A percentile compares a stretch with the other conserved stretches of the same genome.
These are phyloP conservation scores for Acronicta psi DNA, from an alignment of 2,888 invertebrate species.

Conservation along the genomic window DNA sequence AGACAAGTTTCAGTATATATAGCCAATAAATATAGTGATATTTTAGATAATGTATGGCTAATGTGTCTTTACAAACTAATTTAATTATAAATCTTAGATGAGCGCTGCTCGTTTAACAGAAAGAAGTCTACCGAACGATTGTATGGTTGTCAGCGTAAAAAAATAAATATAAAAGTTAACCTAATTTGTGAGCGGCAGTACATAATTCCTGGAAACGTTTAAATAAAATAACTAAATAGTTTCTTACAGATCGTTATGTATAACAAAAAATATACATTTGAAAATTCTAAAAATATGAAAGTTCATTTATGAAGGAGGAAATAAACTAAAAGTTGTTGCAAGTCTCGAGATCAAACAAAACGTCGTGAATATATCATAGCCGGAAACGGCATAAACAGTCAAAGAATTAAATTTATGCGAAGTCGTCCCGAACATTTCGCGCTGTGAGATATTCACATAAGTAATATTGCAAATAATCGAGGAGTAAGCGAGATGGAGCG, in stretches of 20 bases:
- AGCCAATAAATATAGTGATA: constrained; percentile 56
- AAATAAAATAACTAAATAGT: constrained; percentile 67
- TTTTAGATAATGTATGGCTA: constrained; percentile 50
- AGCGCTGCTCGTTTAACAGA: constrained; percentile 38
- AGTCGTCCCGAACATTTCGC: constrained; percentile 79
- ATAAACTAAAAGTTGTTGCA: constrained; percentile 74
- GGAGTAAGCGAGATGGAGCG: constrained; percentile 31
- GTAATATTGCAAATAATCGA: constrained; percentile 73
- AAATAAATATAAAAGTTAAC: constrained; percentile 50
- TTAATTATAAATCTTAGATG: constrained; percentile 49
- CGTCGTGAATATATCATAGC: constrained; percentile 83
- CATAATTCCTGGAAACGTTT: constrained; percentile 52
- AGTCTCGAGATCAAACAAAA: constrained; percentile 82
- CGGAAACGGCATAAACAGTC: constrained; percentile 66
- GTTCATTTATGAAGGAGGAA: constrained; percentile 65
- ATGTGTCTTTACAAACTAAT: constrained; percentile 45
- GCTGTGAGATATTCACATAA: constrained; percentile 83
- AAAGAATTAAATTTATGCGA: constrained; percentile 54
- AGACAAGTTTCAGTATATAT: constrained; percentile 59
- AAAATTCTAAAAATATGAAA: constrained; percentile 70
- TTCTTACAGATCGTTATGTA: constrained; percentile 61
- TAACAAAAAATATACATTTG: constrained; percentile 78
- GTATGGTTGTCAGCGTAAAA: constrained; percentile 15
- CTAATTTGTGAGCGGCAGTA: constrained; percentile 72
- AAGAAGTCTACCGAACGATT: constrained; percentile 20